Base-by-base conservation (phyloP, 2,113 vertebrate species). In the Urocitellus parryii region DNA sequence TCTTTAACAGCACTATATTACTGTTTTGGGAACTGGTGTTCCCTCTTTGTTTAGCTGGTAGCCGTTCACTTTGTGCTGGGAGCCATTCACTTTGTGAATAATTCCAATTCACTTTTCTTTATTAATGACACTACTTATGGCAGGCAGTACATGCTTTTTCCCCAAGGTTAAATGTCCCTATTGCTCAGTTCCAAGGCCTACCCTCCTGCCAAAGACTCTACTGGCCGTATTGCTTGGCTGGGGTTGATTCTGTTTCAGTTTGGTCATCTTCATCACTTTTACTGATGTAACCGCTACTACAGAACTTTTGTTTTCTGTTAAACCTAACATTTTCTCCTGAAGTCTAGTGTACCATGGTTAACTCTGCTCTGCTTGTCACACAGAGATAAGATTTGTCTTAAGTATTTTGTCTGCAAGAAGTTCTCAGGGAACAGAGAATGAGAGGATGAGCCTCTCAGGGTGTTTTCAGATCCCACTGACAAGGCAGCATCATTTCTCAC, bases 221-320 rank as follows among this genome's bases (percentile, higher is more conserved):
- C 37, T 83, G 20, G 61, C 34, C 39, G 18, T 34, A 4, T 80
- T 77, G 32, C 32, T 92, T 37, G 78, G 53, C 37, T 58, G 32
- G 16, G 4, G 32, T 81, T 92, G 22, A 37, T 88, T 94, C 45
- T 77, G 11, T 83, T 94, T 48, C 61, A 42, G 25, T 10, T 65
- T 74, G 82, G 27, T 73, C 34, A 53, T 84, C 18, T 79, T 84
- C 14, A 34, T 80, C 34, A 74, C 45, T 89, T 63, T 90, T 82
- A 42, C 56, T 68, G 13, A 72, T 90, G 4, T 24, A 74, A 78
- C 25, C 72, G 39, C 12, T 90, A 45, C 68, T 79, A 13, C 45
- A 76, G 70, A 92, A 79, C 18, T 94, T 88, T 67, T 89, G 0
- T 91, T 78, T n/a, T 82, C 79, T 90, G 12, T 37, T 85, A 93